phyloP scores from a whole-genome alignment of 2,797 vertebrate genomes.

The Falco peregrinus region DNA sequence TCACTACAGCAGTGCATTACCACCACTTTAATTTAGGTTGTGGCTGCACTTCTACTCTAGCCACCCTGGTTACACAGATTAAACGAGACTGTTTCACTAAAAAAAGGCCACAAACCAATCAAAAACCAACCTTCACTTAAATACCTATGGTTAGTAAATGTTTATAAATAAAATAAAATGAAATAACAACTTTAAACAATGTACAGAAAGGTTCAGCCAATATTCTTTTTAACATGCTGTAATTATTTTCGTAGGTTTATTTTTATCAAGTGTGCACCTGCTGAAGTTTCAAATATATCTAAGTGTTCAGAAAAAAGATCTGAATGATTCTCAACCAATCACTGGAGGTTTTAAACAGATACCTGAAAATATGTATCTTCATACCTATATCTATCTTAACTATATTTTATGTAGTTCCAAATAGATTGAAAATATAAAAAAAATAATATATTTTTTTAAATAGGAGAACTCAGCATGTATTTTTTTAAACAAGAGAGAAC shows the following conservation, averaged over 20 bases:
- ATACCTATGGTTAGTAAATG: neutral
- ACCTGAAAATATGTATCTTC: neutral
- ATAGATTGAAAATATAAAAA: neutral
- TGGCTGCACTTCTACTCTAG: neutral
- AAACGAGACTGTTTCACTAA: slow-evolving; percentile 12
- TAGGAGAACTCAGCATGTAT: neutral
- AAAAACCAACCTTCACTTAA: neutral
- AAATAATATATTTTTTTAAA: neutral
- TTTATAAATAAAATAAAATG: slow-evolving; percentile 19
- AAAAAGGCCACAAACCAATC: rapidly evolving
- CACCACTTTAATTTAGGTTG: slow-evolving; percentile 37
- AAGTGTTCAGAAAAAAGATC: neutral
- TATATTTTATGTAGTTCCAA: neutral
- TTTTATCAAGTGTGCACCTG: neutral
- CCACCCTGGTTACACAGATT: neutral
- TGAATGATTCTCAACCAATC: neutral
- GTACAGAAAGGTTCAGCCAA: neutral
- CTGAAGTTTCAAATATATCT: neutral
- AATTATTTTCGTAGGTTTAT: neutral
- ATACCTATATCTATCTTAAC: neutral
- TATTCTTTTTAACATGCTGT: neutral
- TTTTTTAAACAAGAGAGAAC: neutral
- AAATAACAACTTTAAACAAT: neutral
- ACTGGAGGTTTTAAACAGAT: neutral
- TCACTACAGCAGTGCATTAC: neutral